These are phyloP conservation scores for Cetoscarus ocellatus DNA, from an alignment of 2,797 vertebrate genomes.

Conservation along the genomic window DNA sequence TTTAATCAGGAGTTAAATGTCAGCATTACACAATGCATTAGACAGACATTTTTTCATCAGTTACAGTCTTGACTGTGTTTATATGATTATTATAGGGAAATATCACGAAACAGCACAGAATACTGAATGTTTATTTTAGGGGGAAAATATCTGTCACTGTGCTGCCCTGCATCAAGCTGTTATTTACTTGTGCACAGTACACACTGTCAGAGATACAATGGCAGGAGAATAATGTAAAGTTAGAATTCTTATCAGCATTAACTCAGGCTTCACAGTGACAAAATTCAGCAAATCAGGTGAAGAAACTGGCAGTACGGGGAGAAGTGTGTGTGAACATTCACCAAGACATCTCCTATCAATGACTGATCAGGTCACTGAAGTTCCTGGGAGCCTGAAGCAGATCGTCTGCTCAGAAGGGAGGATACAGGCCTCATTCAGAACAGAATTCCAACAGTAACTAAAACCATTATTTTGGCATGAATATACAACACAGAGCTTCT, in stretches of 20 bases:
- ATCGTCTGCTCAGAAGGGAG: background rate
- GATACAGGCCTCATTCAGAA: background rate
- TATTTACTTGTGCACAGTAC: constrained; percentile 31
- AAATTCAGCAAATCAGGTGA: background rate
- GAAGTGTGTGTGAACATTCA: constrained; percentile 4
- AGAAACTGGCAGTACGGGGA: too few relatives aligned
- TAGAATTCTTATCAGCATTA: constrained; percentile 37
- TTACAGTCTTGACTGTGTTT: constrained; percentile 17
- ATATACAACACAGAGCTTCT: background rate
- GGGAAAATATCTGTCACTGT: background rate
- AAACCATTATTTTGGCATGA: background rate
- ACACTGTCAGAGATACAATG: constrained; percentile 24
- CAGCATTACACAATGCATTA: constrained; percentile 44
- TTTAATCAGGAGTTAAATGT: constrained; percentile 61
- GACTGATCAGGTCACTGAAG: background rate
- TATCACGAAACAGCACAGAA: constrained; percentile 10
- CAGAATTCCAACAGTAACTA: background rate
- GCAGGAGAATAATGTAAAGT: constrained; percentile 35
- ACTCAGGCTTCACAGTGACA: constrained; percentile 11
- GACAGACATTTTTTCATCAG: constrained; percentile 29
- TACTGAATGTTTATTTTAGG: constrained; percentile 14
- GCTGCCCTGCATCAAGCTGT: constrained; percentile 3
- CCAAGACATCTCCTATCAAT: background rate
- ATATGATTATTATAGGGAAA: constrained; percentile 28
- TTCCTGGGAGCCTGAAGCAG: background rate